Base-by-base conservation (phyloP, 2,888 invertebrate genomes). In the Ophioninae sp. region DNA sequence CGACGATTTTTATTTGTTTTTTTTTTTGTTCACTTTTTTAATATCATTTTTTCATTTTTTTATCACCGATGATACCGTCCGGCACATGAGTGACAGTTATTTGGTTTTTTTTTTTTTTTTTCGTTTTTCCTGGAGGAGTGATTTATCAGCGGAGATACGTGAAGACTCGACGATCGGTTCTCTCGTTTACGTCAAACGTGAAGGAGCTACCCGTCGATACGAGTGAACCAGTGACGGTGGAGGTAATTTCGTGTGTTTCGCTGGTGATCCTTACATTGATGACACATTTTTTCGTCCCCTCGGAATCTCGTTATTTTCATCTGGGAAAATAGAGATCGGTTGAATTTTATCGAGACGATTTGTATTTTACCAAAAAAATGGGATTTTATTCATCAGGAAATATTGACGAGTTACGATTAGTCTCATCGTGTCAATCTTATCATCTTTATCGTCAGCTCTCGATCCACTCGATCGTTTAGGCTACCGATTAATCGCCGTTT, bases 151-250 rank as follows among this genome's bases (percentile, higher is more conserved):
- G 8, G n/a, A 59, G 41, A 72, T 64, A 74, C 83, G 83, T 79
- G 79, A 79, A 67, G 81, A 80, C 61, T 76, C 75, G 73, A 51
- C 8, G 10, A 65, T n/a, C 58, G 51, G 73, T 67, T 83, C 67
- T 44, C 3, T 68, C 65, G 22, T 51, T 61, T 72, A 51, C 56
- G 44, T 69, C 51, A 78, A 84, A 78, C 78, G 78, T 81, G 79
- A 41, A 79, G 79, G 81, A 79, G 84, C 72, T 84, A 81, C 84
- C 85, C 86, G 86, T 76, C 86, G 87, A 88, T 88, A 88, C 88
- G 86, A 88, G 90, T 90, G 90, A 88, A 87, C 87, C 89, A 87
- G 88, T 89, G 85, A 85, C 88, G 88, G 88, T 89, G 87, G 90
- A 90, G 90, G 89, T 89, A 90, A 90, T 77, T 89, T 87, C 51